Percentiles rank a stretch among this genome's conserved stretches.
Evolutionary conservation across 1,140 invertebrate species (phyloP).

Genomic region (Pseudomyrmex cubaensis): DNA sequence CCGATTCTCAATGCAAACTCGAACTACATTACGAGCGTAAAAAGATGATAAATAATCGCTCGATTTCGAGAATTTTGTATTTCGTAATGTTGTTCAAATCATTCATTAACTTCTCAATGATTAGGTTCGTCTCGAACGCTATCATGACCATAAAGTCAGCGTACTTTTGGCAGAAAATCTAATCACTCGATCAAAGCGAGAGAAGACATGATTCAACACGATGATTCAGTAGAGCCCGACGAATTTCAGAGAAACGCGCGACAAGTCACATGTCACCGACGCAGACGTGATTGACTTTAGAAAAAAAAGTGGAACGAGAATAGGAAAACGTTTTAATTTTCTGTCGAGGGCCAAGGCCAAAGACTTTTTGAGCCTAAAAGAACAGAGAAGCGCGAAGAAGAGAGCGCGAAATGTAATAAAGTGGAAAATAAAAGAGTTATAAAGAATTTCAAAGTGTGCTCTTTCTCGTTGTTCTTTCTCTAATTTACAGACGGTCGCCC

Average conservation of each 20-base stretch:
- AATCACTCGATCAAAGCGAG: slow-evolving; percentile 1
- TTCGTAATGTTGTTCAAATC: slow-evolving; percentile 9
- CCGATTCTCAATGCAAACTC: not conserved
- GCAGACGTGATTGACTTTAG: not conserved
- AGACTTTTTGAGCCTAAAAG: slow-evolving; percentile 40
- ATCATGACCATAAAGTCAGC: slow-evolving; percentile 26
- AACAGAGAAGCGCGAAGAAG: not conserved
- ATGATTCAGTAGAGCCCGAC: slow-evolving; percentile 39
- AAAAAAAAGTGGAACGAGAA: not conserved
- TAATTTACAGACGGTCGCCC: slow-evolving; percentile 71
- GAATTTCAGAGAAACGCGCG: slow-evolving; percentile 46
- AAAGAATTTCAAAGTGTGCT: slow-evolving; percentile 63
- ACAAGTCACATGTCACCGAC: not conserved
- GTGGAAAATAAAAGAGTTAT: not conserved
- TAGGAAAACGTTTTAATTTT: slow-evolving; percentile 58
- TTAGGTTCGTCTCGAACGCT: not conserved
- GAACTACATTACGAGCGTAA: not conserved
- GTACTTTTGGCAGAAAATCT: slow-evolving; percentile 16
- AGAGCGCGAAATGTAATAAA: not conserved
- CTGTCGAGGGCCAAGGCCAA: slow-evolving; percentile 15
- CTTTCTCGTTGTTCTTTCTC: slow-evolving; percentile 55
- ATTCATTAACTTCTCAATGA: slow-evolving; percentile 14
- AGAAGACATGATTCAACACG: slow-evolving; percentile 35
- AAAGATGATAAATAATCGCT: not conserved
- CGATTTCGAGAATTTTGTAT: slow-evolving; percentile 22